Evolutionary conservation across 2,113 vertebrate species (phyloP), one percentile per base, ranked within the genome.

Genomic region (Pseudolaguvia tuberculata): DNA sequence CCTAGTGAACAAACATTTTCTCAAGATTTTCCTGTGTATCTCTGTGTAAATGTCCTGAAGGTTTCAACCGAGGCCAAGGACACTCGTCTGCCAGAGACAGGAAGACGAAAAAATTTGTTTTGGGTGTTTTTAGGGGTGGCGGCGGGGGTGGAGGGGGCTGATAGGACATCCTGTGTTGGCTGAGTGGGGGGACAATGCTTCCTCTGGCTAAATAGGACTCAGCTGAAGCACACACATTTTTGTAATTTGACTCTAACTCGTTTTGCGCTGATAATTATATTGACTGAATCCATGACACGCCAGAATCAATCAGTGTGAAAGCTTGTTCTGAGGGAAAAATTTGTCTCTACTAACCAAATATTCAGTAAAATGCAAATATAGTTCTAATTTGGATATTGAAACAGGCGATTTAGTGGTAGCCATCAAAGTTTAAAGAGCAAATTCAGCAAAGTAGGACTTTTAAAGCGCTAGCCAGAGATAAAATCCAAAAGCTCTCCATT

Each of bases 401-500:
- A 21, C 35, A 42, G 39, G 14, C 23, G 15, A 23, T 63, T 45
- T 66, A 52, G 50, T 29, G 47, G 42, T 4, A 50, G 55, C 55
- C 39, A 69, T 39, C 25, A 66, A 71, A 52, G 23, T 58, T 74
- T 73, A 61, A 50, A 66, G 51, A 75, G 58, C 58, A 52, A 29
- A 63, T 77, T 57, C 59, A 62, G 29, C 27, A n/a, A 31, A 42
- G 35, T 53, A 55, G 21, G 70, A 76, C 67, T 72, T 78, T 63
- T 78, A 73, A 70, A 58, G 70, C n/a, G 79, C 62, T 77, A 50
- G 76, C 71, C 73, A 77, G 75, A 78, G 82, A 83, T 81, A 82
- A 83, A 62, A 80, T 81, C 82, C 81, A 83, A 79, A 78, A 83
- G 78, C 29, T 47, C 70, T 78, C 70, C 79, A 79, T 82, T 81